Evolutionary conservation across 2,888 invertebrate species (phyloP).

Genomic region (Leptopterna dolabrata): DNA sequence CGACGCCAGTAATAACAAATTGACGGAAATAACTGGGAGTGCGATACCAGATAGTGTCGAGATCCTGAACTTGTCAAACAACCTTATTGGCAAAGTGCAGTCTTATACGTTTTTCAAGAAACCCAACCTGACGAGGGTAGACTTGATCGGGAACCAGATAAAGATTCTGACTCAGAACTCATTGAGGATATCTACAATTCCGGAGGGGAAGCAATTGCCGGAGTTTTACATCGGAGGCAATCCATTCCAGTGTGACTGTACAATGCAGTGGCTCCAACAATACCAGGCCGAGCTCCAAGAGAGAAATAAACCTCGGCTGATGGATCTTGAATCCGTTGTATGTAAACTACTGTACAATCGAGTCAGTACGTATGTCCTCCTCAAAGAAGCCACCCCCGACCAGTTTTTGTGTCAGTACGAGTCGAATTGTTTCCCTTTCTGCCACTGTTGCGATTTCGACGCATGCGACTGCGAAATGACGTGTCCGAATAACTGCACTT

Average conservation of each 20-base stretch:
- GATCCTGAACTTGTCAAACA: conserved; percentile 82
- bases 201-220: conserved; percentile 77
- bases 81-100: conserved; percentile 83
- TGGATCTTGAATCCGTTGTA: conserved; percentile 85
- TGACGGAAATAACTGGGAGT: conserved; percentile 84
- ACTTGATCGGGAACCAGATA: conserved; percentile 84
- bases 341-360: conserved; percentile 84
- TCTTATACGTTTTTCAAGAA: conserved; percentile 90
- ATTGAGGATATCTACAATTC: conserved; percentile 80
- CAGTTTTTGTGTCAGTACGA: conserved; percentile 88
- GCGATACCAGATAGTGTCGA: conserved; percentile 87
- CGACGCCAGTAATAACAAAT: conserved; percentile 83
- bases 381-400: conserved; percentile 82
- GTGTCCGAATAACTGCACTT: conserved; percentile 87
- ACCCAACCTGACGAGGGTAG: conserved; percentile 84
- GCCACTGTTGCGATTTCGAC: conserved; percentile 91
- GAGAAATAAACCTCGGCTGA: conserved; percentile 82
- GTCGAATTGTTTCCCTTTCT: conserved; percentile 85
- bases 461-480: conserved; percentile 94
- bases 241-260: conserved; percentile 88
- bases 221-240: conserved; percentile 88
- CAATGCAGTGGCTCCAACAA: conserved; percentile 90
- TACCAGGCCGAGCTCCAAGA: conserved; percentile 79
- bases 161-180: conserved; percentile 81
- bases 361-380: conserved; percentile 78